Conservation (phyloP, 2,888 invertebrate species). For the Nemotelus nigrinus region DNA sequence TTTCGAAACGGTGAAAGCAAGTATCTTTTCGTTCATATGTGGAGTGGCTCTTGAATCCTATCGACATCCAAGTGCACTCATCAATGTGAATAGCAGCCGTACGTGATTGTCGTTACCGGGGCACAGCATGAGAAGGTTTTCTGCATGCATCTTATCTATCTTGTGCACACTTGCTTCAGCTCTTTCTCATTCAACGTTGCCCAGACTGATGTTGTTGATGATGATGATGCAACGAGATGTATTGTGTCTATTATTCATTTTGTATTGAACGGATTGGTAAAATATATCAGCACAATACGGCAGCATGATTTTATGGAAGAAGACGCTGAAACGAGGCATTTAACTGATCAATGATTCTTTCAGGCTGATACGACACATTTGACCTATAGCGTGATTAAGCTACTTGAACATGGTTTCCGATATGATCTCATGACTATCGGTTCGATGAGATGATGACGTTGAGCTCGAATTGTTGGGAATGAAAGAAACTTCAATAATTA, state of each 20-base stretch:
- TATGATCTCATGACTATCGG: too few species aligned
- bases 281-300: neutral
- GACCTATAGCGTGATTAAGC: conserved; percentile 28
- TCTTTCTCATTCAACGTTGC: neutral
- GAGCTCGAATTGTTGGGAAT: too few species aligned
- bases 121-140: too few species aligned
- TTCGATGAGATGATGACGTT: too few species aligned
- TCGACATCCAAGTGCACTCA: conserved; percentile 28
- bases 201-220: too few species aligned
- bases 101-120: neutral
- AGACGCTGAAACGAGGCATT: conserved; percentile 6
- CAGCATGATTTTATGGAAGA: neutral
- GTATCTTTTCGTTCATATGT: conserved; percentile 2
- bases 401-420: neutral
- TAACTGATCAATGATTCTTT: conserved; percentile 12
- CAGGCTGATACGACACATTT: conserved; percentile 29
- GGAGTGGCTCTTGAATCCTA: conserved; percentile 9
- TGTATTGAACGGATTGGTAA: neutral
- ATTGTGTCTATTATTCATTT: too few species aligned
- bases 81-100: neutral
- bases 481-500: too few species aligned
- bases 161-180: neutral
- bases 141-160: neutral
- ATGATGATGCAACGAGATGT: too few species aligned
- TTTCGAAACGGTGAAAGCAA: neutral